Evolutionary conservation across 2,888 invertebrate species (phyloP).

Genomic region (Crepidodera aurea): DNA sequence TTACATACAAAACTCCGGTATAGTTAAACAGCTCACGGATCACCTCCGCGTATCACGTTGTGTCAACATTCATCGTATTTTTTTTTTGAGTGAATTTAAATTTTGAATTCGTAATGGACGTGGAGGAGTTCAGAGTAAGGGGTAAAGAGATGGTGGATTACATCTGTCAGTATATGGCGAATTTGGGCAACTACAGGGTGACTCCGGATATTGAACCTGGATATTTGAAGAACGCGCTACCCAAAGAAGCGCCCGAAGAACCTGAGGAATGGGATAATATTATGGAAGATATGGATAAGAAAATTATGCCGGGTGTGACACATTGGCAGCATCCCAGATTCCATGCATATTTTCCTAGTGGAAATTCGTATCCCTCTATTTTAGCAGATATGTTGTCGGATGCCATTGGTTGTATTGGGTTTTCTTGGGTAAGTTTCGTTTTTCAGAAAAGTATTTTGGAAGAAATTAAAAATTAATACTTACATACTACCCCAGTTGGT

Average conservation of each 20-base stretch:
- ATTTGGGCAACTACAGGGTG: conserved; percentile 80
- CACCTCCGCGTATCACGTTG: no score
- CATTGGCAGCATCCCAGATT: conserved; percentile 99
- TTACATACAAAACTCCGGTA: no score
- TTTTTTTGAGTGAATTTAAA: neutral
- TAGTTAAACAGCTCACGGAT: no score
- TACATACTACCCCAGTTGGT: no score
- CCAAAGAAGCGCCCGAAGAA: conserved; percentile 80
- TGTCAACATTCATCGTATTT: neutral
- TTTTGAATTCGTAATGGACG: conserved; percentile 88
- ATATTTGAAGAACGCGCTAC: conserved; percentile 81
- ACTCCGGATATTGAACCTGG: conserved; percentile 92
- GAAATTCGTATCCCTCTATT: conserved; percentile 96
- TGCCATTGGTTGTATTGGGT: conserved; percentile 97
- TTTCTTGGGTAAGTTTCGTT: conserved; percentile 95
- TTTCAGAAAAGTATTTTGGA: no score
- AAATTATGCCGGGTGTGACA: conserved; percentile 95
- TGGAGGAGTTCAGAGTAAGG: conserved; percentile 83
- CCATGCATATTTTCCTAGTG: conserved; percentile 98
- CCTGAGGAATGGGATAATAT: conserved; percentile 89
- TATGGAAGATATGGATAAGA: conserved; percentile 88
- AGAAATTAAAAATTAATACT: no score
- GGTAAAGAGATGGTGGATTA: conserved; percentile 97
- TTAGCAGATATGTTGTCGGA: conserved; percentile 97
- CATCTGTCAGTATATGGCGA: conserved; percentile 89